Evolutionary conservation across 2,888 invertebrate genomes (phyloP).

Genomic region (Tachina lurida): DNA sequence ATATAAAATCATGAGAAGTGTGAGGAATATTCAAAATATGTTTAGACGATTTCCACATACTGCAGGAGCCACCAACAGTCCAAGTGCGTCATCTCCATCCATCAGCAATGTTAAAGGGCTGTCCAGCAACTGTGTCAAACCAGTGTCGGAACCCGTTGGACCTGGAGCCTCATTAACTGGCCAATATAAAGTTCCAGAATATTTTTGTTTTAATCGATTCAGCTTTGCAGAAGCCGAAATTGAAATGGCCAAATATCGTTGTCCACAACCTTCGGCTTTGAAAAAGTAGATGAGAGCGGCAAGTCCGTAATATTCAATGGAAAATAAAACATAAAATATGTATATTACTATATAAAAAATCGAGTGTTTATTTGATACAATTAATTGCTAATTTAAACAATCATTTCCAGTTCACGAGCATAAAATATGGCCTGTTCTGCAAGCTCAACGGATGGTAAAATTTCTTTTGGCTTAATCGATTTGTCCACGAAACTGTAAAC

Average conservation of each 20-base stretch:
- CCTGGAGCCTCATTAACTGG: conserved; percentile 82
- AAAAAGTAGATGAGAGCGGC: conserved; percentile 74
- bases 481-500: conserved; percentile 92
- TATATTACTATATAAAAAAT: conserved; percentile 45
- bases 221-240: conserved; percentile 93
- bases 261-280: conserved; percentile 89
- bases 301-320: conserved; percentile 48
- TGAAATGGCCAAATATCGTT: conserved; percentile 91
- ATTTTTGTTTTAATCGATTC: conserved; percentile 90
- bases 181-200: conserved; percentile 94
- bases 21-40: conserved; percentile 29
- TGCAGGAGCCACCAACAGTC: conserved; percentile 59
- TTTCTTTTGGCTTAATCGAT: conserved; percentile 89
- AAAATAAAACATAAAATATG: conserved; percentile 53
- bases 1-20: conserved; percentile 44
- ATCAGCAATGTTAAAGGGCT: conserved; percentile 86
- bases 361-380: conserved; percentile 38
- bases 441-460: conserved; percentile 93
- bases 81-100: conserved; percentile 51
- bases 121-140: conserved; percentile 85
- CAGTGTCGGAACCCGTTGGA: conserved; percentile 82
- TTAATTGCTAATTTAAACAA: conserved; percentile 87
- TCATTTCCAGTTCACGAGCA: conserved; percentile 99
- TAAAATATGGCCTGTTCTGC: conserved; percentile 98
- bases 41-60: conserved; percentile 74